Evolutionary conservation across 2,797 vertebrate species (phyloP).

Genomic region (Distichodus sexfasciatus): DNA sequence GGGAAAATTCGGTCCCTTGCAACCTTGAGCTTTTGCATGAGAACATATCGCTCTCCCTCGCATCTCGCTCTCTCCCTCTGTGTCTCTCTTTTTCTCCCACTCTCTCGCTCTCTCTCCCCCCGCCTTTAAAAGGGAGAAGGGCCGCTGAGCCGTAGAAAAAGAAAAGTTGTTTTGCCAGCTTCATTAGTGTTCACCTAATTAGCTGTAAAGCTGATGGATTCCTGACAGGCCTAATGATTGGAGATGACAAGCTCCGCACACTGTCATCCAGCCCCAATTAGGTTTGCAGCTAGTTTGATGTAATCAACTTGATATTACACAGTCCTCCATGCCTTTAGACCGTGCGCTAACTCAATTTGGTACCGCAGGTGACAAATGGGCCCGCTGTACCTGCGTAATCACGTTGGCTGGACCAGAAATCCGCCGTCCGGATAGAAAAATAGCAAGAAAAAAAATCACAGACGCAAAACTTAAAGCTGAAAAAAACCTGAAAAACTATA

Average conservation of each 20-base stretch:
- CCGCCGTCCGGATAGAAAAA: conserved; percentile 63
- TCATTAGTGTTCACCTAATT: conserved; percentile 99
- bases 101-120: conserved; percentile 21
- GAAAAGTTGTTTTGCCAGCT: conserved; percentile 99
- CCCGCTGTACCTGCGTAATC: conserved; percentile 92
- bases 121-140: conserved; percentile 79
- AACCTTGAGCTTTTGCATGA: conserved; percentile 81
- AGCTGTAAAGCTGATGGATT: conserved; percentile 99
- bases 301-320: conserved; percentile 99
- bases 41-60: conserved; percentile 62
- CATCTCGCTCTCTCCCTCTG: conserved; percentile 48
- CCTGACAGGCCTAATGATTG: conserved; percentile 99
- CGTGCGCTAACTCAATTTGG: conserved; percentile 92
- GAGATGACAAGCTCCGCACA: conserved; percentile 97
- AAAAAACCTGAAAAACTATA: neutral
- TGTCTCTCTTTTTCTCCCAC: conserved; percentile 9
- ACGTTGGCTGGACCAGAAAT: conserved; percentile 87
- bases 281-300: conserved; percentile 96
- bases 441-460: conserved; percentile 17
- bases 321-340: conserved; percentile 90
- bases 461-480: neutral
- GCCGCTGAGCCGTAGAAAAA: conserved; percentile 92
- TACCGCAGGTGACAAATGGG: conserved; percentile 91
- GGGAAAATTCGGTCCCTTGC: conserved; percentile 80
- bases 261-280: conserved; percentile 98